Conservation (phyloP, 1,140 invertebrate genomes). For the Drusus annulatus region DNA sequence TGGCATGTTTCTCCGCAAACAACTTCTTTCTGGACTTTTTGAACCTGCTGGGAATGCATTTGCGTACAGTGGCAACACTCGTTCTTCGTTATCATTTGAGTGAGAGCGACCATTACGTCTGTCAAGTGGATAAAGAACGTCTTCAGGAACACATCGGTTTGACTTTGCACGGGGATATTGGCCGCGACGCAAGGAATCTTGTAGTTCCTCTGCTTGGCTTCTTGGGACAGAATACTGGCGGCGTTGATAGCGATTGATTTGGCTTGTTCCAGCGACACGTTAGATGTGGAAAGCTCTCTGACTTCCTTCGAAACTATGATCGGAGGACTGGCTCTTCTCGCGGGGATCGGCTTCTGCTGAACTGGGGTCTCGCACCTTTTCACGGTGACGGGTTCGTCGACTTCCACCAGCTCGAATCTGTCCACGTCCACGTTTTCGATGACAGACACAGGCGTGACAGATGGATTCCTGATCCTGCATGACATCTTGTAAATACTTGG, state of each 20-base stretch:
- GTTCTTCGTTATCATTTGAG: slow-evolving; percentile 50
- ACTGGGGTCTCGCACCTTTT: slow-evolving; percentile 15
- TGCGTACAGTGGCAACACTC: slow-evolving; percentile 25
- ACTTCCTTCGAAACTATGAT: slow-evolving; percentile 26
- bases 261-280: slow-evolving; percentile 45
- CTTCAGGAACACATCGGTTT: slow-evolving; percentile 64
- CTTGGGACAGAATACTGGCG: slow-evolving; percentile 48
- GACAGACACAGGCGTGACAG: slow-evolving; percentile 1
- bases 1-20: slow-evolving; percentile 22
- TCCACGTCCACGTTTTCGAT: slow-evolving; percentile 20
- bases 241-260: slow-evolving; percentile 47
- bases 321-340: neutral
- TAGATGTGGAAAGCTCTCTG: slow-evolving; percentile 19
- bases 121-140: slow-evolving; percentile 68
- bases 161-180: slow-evolving; percentile 46
- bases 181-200: slow-evolving; percentile 45
- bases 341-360: neutral
- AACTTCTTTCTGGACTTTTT: neutral
- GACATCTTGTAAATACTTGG: slow-evolving; percentile 38
- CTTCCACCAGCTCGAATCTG: slow-evolving; percentile 25
- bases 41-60: slow-evolving; percentile 2
- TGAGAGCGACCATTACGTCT: slow-evolving; percentile 66
- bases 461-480: slow-evolving; percentile 14
- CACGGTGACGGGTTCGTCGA: neutral
- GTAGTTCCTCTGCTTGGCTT: slow-evolving; percentile 47